Percentiles rank a stretch among this genome's conserved stretches.
phyloP scores from a whole-genome alignment of 2,888 invertebrate genomes.

The Stramonita haemastoma region DNA sequence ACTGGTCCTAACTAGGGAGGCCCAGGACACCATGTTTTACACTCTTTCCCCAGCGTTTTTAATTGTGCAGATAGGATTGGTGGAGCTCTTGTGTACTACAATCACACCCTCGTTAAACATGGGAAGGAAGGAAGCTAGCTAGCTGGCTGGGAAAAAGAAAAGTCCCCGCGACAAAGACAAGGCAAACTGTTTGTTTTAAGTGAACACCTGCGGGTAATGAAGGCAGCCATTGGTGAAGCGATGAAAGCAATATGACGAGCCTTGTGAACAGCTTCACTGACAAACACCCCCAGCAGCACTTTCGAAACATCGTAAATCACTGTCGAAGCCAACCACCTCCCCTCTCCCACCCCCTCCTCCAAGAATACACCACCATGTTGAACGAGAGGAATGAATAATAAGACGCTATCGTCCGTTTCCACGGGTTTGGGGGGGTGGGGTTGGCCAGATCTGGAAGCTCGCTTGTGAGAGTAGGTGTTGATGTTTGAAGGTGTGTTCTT shows the following conservation, averaged over 20 bases:
- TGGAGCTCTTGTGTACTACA: neutral
- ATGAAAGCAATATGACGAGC: conserved; percentile 29
- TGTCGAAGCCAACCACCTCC: neutral
- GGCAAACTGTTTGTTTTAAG: conserved; percentile 37
- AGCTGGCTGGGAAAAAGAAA: too few species aligned
- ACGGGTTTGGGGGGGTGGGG: neutral
- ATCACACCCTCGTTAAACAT: neutral
- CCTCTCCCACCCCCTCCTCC: too few species aligned
- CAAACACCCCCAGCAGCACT: neutral
- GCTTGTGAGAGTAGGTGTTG: neutral
- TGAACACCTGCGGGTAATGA: conserved; percentile 36
- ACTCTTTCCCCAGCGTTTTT: too few species aligned
- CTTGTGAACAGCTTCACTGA: neutral
- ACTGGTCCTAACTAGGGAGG: too few species aligned
- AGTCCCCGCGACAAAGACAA: neutral
- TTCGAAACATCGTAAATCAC: conserved; percentile 6
- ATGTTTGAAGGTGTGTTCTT: conserved; percentile 24
- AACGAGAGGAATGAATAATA: neutral
- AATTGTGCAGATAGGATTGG: too few species aligned
- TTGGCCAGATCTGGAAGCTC: neutral
- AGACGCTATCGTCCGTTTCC: neutral
- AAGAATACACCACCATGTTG: conserved; percentile 13
- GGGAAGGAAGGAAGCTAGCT: too few species aligned
- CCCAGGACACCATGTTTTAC: too few species aligned
- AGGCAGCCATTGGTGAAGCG: conserved; percentile 5